A percentile compares a stretch with the other conserved stretches of the same genome.
Conservation (phyloP, 2,888 invertebrate genomes). For the Platycnemis pennipes region DNA sequence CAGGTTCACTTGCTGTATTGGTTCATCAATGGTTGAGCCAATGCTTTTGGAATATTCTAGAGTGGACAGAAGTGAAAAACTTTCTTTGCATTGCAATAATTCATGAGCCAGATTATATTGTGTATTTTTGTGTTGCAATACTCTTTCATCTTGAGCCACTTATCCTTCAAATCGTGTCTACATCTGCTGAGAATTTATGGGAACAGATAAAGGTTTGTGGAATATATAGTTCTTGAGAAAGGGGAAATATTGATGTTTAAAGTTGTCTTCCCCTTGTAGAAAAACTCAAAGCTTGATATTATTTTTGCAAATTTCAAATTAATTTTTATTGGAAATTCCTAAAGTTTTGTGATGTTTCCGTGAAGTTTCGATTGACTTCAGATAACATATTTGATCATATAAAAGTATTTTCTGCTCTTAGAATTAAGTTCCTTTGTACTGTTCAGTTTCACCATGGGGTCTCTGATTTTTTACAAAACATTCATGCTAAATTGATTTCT, state of each 20-base stretch:
- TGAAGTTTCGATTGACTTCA: too few species aligned
- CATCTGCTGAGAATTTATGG: constrained; percentile 38
- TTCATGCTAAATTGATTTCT: neutral
- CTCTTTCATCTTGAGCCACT: constrained; percentile 50
- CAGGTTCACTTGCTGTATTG: constrained; percentile 52
- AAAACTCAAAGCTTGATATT: too few species aligned
- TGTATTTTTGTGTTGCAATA: constrained; percentile 52
- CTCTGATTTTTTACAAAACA: neutral
- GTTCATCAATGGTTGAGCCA: constrained; percentile 60
- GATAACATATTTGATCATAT: neutral
- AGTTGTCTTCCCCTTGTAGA: too few species aligned
- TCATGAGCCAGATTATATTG: constrained; percentile 48
- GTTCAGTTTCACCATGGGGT: neutral
- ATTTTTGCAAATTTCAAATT: too few species aligned
- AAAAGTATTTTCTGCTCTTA: neutral
- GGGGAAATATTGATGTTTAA: too few species aligned
- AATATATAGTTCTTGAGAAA: neutral
- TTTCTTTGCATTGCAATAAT: constrained; percentile 33
- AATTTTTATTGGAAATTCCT: too few species aligned
- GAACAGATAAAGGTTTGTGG: constrained; percentile 48
- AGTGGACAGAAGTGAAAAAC: constrained; percentile 49
- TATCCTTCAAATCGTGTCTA: constrained; percentile 30
- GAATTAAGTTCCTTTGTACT: neutral
- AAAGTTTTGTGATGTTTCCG: too few species aligned
- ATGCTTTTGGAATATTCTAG: constrained; percentile 49